These are phyloP conservation scores for Pheosia gnoma DNA, from an alignment of 2,888 invertebrate genomes.

Conservation along the genomic window DNA sequence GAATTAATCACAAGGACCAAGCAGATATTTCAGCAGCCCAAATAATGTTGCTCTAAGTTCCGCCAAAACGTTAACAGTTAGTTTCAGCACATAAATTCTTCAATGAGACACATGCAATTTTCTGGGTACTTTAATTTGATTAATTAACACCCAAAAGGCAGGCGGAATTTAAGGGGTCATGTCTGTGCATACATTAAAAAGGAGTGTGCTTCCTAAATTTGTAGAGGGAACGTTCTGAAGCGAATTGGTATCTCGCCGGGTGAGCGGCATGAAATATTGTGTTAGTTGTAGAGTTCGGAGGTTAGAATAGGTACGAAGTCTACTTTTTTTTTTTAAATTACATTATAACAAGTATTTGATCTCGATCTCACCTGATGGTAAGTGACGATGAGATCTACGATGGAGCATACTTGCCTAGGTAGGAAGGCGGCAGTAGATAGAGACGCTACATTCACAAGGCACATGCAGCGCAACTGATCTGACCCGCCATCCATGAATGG, in stretches of 20 bases:
- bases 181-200: conserved; percentile 42
- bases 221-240: conserved; percentile 18
- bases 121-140: conserved; percentile 37
- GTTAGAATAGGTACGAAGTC: neutral
- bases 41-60: neutral
- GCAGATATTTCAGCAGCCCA: neutral
- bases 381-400: too few relatives aligned
- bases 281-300: neutral
- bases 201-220: conserved; percentile 24
- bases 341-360: too few relatives aligned
- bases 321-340: too few relatives aligned
- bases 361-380: too few relatives aligned
- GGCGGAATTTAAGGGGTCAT: conserved; percentile 33
- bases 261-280: neutral
- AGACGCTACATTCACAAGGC: too few relatives aligned
- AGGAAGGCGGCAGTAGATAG: too few relatives aligned
- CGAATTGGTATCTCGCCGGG: neutral
- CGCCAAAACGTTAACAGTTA: conserved; percentile 17
- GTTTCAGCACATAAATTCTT: conserved; percentile 25
- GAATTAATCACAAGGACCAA: neutral
- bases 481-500: too few relatives aligned
- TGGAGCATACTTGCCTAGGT: too few relatives aligned
- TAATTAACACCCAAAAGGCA: conserved; percentile 40
- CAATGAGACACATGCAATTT: conserved; percentile 26
- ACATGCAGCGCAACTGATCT: too few relatives aligned